Percentiles rank a stretch among this genome's conserved stretches.
These are phyloP conservation scores for Drosophila putrida DNA, from an alignment of 2,888 invertebrate genomes.

Conservation along the genomic window DNA sequence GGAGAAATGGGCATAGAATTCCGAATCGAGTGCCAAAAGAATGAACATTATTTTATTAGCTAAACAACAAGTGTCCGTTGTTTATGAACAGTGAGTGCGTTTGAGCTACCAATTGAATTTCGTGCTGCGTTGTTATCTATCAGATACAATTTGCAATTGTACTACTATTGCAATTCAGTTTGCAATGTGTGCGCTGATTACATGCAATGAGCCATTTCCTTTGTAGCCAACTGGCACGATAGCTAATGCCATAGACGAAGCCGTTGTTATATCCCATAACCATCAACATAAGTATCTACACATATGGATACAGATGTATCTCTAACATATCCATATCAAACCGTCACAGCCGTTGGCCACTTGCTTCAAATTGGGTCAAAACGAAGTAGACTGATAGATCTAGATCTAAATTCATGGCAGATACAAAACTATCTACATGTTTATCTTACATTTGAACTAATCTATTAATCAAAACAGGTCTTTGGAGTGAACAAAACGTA, in stretches of 20 bases:
- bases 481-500: neutral
- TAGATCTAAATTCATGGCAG: neutral
- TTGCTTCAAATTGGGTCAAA: slow-evolving; percentile 52
- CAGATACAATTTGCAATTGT: slow-evolving; percentile 62
- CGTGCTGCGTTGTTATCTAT: slow-evolving; percentile 58
- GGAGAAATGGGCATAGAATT: slow-evolving; percentile 24
- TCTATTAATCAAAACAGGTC: neutral
- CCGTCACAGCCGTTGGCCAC: slow-evolving; percentile 36
- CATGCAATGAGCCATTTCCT: slow-evolving; percentile 75
- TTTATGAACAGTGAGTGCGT: slow-evolving; percentile 42
- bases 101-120: slow-evolving; percentile 60
- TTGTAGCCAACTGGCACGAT: slow-evolving; percentile 38
- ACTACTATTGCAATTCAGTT: slow-evolving; percentile 50
- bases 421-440: neutral
- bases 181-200: slow-evolving; percentile 58
- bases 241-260: slow-evolving; percentile 26
- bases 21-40: slow-evolving; percentile 32
- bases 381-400: slow-evolving; percentile 24
- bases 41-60: slow-evolving; percentile 66
- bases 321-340: neutral
- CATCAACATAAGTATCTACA: neutral
- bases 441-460: neutral
- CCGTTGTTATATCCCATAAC: slow-evolving; percentile 29
- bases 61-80: slow-evolving; percentile 65
- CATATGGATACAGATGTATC: slow-evolving; percentile 7